Evolutionary conservation across 2,797 vertebrate species (phyloP).

Genomic region (Sitta carolinensis): DNA sequence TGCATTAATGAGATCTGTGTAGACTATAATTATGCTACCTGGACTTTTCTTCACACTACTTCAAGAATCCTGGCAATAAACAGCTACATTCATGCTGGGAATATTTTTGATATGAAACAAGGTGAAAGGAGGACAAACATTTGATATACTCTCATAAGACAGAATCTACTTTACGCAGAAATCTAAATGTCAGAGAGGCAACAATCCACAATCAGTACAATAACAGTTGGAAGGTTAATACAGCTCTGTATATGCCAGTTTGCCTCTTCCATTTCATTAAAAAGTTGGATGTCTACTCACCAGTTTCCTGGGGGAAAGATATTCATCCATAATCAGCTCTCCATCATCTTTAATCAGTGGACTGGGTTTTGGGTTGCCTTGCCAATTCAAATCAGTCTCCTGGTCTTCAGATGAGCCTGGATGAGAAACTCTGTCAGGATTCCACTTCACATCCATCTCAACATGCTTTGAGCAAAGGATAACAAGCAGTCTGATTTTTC

Average conservation of each 20-base stretch:
- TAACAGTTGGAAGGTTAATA: not conserved
- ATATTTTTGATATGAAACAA: not conserved
- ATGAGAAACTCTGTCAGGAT: conserved; percentile 20
- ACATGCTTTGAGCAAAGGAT: conserved; percentile 9
- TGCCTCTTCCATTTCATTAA: conserved; percentile 12
- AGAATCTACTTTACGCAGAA: not conserved
- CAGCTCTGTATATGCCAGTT: not conserved
- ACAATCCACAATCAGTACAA: not conserved
- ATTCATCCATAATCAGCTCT: conserved; percentile 73
- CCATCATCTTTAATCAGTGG: conserved; percentile 67
- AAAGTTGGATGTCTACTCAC: conserved; percentile 71
- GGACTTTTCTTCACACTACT: not conserved
- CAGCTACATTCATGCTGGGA: not conserved
- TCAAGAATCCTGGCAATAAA: not conserved
- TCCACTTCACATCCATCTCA: conserved; percentile 57
- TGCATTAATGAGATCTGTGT: not conserved
- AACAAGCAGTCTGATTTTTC: not conserved
- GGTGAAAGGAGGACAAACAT: conserved; percentile 10
- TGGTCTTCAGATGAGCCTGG: conserved; percentile 72
- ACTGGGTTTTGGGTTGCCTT: conserved; percentile 79
- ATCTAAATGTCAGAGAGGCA: not conserved
- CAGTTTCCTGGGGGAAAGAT: conserved; percentile 82
- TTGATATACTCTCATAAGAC: not conserved
- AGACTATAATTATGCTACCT: not conserved
- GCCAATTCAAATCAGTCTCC: conserved; percentile 82